phyloP scores from a whole-genome alignment of 2,888 invertebrate species.

The Neuroscelio doddi region DNA sequence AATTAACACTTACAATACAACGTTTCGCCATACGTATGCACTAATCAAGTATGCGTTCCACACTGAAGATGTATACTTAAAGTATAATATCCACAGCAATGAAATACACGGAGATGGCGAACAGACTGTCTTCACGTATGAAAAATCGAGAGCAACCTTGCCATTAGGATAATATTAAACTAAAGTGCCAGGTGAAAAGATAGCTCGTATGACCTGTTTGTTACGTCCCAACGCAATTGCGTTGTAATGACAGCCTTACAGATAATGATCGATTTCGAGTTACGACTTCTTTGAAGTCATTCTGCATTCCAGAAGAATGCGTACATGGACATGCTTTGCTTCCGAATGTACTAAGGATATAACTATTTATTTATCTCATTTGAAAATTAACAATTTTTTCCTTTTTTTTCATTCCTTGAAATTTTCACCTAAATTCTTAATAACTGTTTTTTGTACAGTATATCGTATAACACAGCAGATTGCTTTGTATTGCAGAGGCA shows the following conservation, averaged over 20 bases:
- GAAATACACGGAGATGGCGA: too few relatives aligned
- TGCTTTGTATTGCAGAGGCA: conserved; percentile 30
- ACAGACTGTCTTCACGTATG: conserved; percentile 22
- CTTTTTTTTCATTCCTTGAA: too few relatives aligned
- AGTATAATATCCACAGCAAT: too few relatives aligned
- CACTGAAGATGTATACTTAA: too few relatives aligned
- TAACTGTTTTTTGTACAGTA: not conserved
- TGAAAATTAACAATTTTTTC: too few relatives aligned
- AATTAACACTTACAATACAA: too few relatives aligned
- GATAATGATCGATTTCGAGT: conserved; percentile 48
- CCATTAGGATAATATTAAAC: conserved; percentile 48
- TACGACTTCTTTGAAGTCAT: conserved; percentile 52
- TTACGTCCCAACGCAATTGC: conserved; percentile 53
- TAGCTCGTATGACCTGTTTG: conserved; percentile 47
- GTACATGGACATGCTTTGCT: too few relatives aligned
- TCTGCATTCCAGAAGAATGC: conserved; percentile 29
- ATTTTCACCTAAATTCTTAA: too few relatives aligned
- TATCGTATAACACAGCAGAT: not conserved
- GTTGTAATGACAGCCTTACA: conserved; percentile 52
- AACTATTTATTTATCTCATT: too few relatives aligned
- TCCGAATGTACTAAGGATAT: not conserved
- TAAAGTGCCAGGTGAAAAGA: conserved; percentile 41
- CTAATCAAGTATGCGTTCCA: too few relatives aligned
- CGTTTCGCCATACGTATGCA: too few relatives aligned
- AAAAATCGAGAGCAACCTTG: conserved; percentile 28